Evolutionary conservation across 2,113 vertebrate genomes (phyloP).

Genomic region (Ciconia maguari): DNA sequence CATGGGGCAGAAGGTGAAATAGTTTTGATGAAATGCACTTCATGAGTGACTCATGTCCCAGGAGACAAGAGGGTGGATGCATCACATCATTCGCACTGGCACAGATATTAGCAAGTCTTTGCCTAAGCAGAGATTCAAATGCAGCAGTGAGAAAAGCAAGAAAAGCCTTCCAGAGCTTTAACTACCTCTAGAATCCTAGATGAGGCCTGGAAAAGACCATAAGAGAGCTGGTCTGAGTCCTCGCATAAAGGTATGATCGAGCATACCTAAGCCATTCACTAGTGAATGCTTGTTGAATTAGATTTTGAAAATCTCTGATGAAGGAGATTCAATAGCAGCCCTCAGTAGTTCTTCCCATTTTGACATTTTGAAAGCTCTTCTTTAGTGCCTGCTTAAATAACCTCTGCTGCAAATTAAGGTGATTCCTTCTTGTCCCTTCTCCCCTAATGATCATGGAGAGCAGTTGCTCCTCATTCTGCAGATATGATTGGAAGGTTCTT

Average conservation of each 20-base stretch:
- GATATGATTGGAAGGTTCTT: not conserved
- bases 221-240: not conserved
- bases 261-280: not conserved
- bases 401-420: not conserved
- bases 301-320: not conserved
- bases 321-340: not conserved
- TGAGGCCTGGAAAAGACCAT: not conserved
- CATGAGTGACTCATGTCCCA: conserved; percentile 34
- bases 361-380: not conserved
- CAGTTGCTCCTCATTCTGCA: not conserved
- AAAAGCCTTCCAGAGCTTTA: not conserved
- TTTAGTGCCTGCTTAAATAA: not conserved
- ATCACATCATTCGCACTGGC: not conserved
- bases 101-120: conserved; percentile 1
- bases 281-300: not conserved
- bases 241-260: not conserved
- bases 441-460: not conserved
- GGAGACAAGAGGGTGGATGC: conserved; percentile 35
- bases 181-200: not conserved
- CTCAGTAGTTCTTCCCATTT: not conserved
- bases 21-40: conserved; percentile 41
- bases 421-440: not conserved
- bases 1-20: conserved; percentile 51
- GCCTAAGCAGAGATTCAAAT: not conserved
- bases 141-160: not conserved